Evolutionary conservation across 2,113 vertebrate species (phyloP).

Genomic region (Pardalotus punctatus): DNA sequence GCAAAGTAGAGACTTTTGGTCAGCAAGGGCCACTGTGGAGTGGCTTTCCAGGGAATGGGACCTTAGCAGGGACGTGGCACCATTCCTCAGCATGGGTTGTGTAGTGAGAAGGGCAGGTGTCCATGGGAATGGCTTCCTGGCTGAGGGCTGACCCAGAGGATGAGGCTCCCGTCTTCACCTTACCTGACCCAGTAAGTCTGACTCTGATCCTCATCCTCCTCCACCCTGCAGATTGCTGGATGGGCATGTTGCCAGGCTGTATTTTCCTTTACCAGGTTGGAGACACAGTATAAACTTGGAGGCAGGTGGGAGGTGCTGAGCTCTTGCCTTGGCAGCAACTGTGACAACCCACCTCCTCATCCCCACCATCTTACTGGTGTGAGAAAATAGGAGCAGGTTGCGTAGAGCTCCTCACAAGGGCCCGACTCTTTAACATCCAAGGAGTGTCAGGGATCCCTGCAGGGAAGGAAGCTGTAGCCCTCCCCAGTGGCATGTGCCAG

Average conservation of each 20-base stretch:
- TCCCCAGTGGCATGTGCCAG: accelerated
- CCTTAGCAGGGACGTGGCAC: background rate
- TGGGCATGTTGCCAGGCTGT: background rate
- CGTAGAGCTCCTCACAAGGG: background rate
- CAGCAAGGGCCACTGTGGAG: background rate
- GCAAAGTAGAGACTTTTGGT: background rate
- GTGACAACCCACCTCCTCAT: background rate
- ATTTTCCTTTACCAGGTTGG: background rate
- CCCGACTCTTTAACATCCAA: background rate
- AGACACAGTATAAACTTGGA: background rate
- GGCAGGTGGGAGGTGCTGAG: background rate
- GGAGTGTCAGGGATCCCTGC: background rate
- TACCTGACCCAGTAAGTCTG: background rate
- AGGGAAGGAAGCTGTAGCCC: background rate
- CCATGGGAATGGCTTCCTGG: accelerated
- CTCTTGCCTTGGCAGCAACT: background rate
- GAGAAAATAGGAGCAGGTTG: background rate
- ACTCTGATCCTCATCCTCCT: background rate
- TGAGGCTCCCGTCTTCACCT: background rate
- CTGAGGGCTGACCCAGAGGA: background rate
- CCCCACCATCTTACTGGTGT: background rate
- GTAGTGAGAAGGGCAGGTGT: background rate
- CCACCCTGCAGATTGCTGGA: background rate
- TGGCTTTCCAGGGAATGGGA: background rate
- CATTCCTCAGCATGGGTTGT: background rate